phyloP scores from a whole-genome alignment of 1,140 invertebrate species.

The Philotrypesis tridentata region DNA sequence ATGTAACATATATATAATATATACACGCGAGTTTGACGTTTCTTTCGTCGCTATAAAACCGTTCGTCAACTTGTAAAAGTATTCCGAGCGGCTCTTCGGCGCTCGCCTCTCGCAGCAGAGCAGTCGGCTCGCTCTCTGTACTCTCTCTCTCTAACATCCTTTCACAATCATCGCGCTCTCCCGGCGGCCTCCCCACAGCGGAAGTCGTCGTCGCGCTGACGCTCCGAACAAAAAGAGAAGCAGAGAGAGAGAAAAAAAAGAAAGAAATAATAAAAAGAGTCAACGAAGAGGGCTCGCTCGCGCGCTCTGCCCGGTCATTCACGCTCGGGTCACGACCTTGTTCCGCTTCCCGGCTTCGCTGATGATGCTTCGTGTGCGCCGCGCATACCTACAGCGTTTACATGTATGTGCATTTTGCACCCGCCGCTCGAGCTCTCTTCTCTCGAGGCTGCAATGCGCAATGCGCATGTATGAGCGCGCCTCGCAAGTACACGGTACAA shows the following conservation, averaged over 20 bases:
- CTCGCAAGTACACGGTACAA: no score
- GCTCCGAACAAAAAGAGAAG: neutral
- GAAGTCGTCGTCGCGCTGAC: conserved; percentile 1
- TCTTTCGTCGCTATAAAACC: no score
- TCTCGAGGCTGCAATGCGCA: neutral
- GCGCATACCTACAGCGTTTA: neutral
- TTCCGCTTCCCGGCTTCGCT: conserved; percentile 21
- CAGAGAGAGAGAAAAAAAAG: neutral
- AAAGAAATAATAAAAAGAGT: conserved; percentile 3
- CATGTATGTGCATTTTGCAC: no score
- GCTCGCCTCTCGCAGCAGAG: no score
- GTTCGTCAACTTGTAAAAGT: neutral
- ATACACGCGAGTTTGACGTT: no score
- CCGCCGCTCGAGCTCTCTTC: neutral
- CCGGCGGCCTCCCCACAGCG: neutral
- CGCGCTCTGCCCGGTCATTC: neutral
- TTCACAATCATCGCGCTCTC: neutral
- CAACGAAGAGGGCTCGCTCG: neutral
- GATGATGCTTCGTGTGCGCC: neutral
- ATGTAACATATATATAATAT: no score
- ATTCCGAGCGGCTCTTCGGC: neutral
- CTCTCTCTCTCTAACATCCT: neutral
- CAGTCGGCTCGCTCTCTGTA: no score
- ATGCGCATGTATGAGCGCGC: neutral
- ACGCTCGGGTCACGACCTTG: conserved; percentile 30